Conservation (phyloP, 92 coral and sea anemone species). For the Umimayanthus chanpuru region DNA sequence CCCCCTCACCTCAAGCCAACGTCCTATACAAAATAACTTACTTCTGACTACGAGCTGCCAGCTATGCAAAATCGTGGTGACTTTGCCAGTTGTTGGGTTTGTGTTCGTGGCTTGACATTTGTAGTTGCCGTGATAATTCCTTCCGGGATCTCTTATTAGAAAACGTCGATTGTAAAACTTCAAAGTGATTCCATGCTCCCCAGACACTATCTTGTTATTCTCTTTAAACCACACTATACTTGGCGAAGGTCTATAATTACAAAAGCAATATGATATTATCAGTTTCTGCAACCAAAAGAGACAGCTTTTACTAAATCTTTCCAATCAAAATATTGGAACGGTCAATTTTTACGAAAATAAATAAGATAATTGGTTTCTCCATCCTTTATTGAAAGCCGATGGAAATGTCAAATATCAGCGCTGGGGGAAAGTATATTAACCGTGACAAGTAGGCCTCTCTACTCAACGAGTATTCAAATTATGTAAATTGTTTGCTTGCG, state of each 20-base stretch:
- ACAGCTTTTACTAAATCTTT: neutral
- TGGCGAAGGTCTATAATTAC: constrained; percentile 23
- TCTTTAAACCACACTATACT: constrained; percentile 21
- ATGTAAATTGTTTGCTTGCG: too few relatives aligned
- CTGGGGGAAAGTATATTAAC: neutral
- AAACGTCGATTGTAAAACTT: neutral
- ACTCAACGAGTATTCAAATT: too few relatives aligned
- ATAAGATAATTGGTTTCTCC: neutral
- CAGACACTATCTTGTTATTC: neutral
- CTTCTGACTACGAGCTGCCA: constrained; percentile 20
- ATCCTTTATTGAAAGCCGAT: neutral
- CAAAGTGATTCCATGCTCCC: neutral
- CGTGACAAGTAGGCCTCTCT: too few relatives aligned
- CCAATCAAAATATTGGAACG: neutral
- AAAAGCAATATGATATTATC: neutral
- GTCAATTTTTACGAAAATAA: too few relatives aligned
- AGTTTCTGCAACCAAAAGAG: neutral
- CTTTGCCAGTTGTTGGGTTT: neutral
- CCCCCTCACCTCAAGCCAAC: neutral
- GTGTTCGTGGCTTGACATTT: constrained; percentile 17
- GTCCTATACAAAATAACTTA: neutral
- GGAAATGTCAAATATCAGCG: neutral
- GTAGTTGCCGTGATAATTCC: constrained; percentile 14
- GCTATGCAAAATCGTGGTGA: neutral
- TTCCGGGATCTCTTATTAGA: neutral